Evolutionary conservation across 1,140 invertebrate species (phyloP).

Genomic region (Calephelis virginiensis): DNA sequence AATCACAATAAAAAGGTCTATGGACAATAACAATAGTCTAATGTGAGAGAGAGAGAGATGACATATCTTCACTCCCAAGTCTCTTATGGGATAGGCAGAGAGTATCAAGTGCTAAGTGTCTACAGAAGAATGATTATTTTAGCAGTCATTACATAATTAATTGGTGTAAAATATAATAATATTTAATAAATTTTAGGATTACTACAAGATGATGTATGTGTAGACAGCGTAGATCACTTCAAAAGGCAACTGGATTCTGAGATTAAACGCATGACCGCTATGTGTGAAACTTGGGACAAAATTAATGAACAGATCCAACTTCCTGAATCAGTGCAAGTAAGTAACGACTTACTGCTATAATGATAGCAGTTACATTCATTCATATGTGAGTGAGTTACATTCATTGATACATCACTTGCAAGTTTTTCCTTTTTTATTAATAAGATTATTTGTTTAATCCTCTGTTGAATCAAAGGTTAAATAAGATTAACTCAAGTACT

Average conservation of each 20-base stretch:
- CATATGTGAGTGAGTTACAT: no score
- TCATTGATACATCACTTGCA: no score
- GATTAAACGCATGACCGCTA: slow-evolving; percentile 51
- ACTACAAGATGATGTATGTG: slow-evolving; percentile 50
- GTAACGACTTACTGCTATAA: no score
- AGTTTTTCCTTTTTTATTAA: neutral
- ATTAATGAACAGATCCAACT: slow-evolving; percentile 38
- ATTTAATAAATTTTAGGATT: slow-evolving; percentile 38
- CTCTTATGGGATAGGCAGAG: no score
- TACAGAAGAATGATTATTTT: no score
- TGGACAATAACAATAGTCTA: no score
- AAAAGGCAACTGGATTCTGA: slow-evolving; percentile 50
- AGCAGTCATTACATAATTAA: no score
- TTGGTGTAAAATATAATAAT: neutral
- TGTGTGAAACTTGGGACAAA: slow-evolving; percentile 59
- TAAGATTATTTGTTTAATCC: neutral
- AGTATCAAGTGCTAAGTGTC: no score
- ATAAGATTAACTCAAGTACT: no score
- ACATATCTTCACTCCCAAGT: no score
- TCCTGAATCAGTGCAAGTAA: slow-evolving; percentile 11
- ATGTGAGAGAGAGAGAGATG: no score
- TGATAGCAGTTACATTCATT: neutral
- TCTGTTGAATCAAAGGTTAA: no score
- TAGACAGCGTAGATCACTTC: slow-evolving; percentile 56
- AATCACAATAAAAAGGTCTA: neutral